These are phyloP conservation scores for Cephus rjabovi DNA, from an alignment of 2,888 invertebrate genomes.

Conservation along the genomic window DNA sequence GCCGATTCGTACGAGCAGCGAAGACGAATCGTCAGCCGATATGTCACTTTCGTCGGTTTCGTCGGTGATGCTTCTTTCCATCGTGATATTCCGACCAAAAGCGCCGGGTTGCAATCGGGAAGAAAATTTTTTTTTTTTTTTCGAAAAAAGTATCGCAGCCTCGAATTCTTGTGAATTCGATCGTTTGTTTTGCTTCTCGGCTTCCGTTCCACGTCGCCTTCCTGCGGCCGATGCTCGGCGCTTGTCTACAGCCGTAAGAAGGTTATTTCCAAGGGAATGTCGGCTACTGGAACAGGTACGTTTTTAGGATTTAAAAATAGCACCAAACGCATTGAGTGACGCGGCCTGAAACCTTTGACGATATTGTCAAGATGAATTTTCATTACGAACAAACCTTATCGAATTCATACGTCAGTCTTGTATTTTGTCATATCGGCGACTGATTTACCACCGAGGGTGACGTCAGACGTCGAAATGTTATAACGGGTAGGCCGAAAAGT, in stretches of 20 bases:
- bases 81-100: background rate
- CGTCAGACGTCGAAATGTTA: background rate
- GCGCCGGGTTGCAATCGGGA: background rate
- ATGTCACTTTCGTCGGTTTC: background rate
- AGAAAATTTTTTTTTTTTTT: background rate
- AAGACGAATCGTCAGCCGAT: background rate
- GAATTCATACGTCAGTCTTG: background rate
- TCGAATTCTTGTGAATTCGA: background rate
- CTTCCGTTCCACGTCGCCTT: background rate
- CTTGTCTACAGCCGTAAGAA: background rate
- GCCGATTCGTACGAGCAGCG: background rate
- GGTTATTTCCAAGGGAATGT: slow-evolving; percentile 10
- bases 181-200: background rate
- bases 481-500: background rate
- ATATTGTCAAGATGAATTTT: background rate
- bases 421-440: background rate
- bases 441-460: background rate
- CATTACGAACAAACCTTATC: background rate
- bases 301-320: background rate
- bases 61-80: background rate
- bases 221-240: background rate
- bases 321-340: background rate
- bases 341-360: background rate
- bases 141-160: background rate
- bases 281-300: slow-evolving; percentile 32